These are phyloP conservation scores for Melanogrammus aeglefinus DNA, from an alignment of 2,797 vertebrate genomes.

Conservation along the genomic window DNA sequence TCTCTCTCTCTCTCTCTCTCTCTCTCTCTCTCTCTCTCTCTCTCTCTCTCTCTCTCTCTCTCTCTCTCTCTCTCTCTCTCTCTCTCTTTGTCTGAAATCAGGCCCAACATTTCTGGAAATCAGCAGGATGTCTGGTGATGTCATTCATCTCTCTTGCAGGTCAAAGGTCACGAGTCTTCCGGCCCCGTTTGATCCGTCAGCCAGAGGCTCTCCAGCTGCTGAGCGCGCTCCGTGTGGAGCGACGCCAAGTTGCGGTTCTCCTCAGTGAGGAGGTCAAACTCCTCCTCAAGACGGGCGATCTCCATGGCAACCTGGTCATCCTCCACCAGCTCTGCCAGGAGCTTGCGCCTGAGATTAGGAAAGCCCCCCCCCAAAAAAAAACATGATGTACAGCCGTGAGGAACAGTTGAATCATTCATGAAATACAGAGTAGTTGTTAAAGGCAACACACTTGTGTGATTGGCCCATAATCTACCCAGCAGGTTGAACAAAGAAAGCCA, in stretches of 20 bases:
- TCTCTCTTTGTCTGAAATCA: neutral
- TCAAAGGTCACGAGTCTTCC: conserved; percentile 86
- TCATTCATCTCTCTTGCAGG: conserved; percentile 46
- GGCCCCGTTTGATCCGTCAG: conserved; percentile 82
- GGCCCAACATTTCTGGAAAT: conserved; percentile 27
- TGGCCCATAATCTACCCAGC: neutral
- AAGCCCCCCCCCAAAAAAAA: neutral
- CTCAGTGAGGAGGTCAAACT: conserved; percentile 86
- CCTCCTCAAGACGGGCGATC: conserved; percentile 84
- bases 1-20: neutral
- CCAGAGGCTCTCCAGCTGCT: conserved; percentile 89
- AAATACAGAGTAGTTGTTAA: too few species aligned
- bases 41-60: conserved; percentile 18
- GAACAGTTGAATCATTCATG: neutral
- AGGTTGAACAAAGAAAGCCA: neutral
- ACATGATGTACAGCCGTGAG: neutral
- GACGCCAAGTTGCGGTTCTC: conserved; percentile 88
- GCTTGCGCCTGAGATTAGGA: conserved; percentile 76
- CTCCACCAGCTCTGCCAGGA: conserved; percentile 89
- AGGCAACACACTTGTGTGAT: too few species aligned
- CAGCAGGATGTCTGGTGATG: conserved; percentile 34
- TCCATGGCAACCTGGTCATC: conserved; percentile 87
- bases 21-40: neutral
- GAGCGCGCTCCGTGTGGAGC: conserved; percentile 84
- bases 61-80: neutral